Percentiles rank a stretch among this genome's conserved stretches.
Evolutionary conservation across 2,113 vertebrate genomes (phyloP).

Genomic region (Xiphias gladius): DNA sequence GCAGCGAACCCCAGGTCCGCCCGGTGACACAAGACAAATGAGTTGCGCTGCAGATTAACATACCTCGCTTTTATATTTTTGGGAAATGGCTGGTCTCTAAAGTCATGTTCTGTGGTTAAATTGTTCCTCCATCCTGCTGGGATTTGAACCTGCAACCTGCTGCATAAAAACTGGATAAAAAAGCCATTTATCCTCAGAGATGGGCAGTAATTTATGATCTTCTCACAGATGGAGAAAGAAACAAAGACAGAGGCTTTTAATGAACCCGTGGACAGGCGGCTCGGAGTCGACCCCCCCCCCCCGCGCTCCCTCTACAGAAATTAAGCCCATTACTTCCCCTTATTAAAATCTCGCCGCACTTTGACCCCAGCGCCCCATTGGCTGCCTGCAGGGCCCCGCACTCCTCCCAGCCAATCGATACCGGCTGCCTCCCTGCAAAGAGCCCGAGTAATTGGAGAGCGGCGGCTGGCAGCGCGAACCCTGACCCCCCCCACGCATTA

Average conservation of each 20-base stretch:
- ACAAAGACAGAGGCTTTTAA: conserved; percentile 60
- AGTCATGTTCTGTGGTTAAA: too few relatives aligned
- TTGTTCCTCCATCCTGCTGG: neutral
- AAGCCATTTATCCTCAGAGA: neutral
- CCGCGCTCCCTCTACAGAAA: conserved; percentile 42
- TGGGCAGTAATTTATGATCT: too few relatives aligned
- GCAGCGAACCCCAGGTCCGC: too few relatives aligned
- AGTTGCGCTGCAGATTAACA: too few relatives aligned
- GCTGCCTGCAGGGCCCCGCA: conserved; percentile 63
- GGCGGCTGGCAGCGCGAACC: conserved; percentile 74
- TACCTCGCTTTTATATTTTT: too few relatives aligned
- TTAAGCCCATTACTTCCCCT: conserved; percentile 80
- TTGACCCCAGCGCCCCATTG: conserved; percentile 76
- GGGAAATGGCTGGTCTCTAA: too few relatives aligned
- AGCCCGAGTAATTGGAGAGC: conserved; percentile 80
- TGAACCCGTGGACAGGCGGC: conserved; percentile 59
- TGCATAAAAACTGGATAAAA: neutral
- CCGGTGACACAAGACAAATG: too few relatives aligned
- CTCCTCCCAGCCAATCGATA: conserved; percentile 79
- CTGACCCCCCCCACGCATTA: conserved; percentile 80
- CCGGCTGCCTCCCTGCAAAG: conserved; percentile 68
- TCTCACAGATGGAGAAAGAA: neutral
- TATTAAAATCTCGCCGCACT: conserved; percentile 81
- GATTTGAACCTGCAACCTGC: neutral
- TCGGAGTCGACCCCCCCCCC: neutral